Base-by-base conservation (phyloP, 2,888 invertebrate genomes). In the Sturmia bella region DNA sequence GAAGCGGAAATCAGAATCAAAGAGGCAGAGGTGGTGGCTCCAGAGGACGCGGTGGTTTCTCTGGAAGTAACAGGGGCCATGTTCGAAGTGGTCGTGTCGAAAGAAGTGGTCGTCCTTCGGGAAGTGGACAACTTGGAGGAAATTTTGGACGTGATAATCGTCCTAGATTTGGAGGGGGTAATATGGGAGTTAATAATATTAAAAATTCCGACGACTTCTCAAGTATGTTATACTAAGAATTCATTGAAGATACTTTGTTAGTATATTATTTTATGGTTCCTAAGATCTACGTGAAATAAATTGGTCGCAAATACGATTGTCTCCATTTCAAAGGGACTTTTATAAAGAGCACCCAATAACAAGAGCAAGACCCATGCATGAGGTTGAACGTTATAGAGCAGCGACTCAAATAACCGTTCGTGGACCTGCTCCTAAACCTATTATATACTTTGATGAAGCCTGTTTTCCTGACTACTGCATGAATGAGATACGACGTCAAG, bases 251-350 rank as follows among this genome's bases (percentile, higher is more conserved):
- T 6, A 0, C 15, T 2, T 45, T 24, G 15, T 39, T 57, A 56
- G 63, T 6, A 17, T 24, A 41, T 45, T 9, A 13, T 27, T 12
- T 84, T 57, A 5, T 91, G 24, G n/a, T 15, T 68, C 59, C 39
- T 21, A 59, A 88, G 93, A 91, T 85, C 91, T 93, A 90, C 91
- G 91, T 1, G 91, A 90, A 9, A 92, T 93, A 0, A 92, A 93
- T 85, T 93, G 93, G 93, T 90, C 91, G 56, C 88, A 91, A 0
- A 86, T 92, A 85, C 91, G 92, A 0, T 87, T 93, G 52, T 93
- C 94, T 83, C 95, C 95, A 4, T 96, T 97, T 89, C 94, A 96
- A 89, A 96, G 96, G 89, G 93, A 96, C 87, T 96, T 96, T 86
- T 97, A 96, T 87, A 92, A 94, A 83, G 95, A 96, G 84, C 94